Conservation (phyloP, 2,888 invertebrate genomes). For the Cheilosia scutellata region DNA sequence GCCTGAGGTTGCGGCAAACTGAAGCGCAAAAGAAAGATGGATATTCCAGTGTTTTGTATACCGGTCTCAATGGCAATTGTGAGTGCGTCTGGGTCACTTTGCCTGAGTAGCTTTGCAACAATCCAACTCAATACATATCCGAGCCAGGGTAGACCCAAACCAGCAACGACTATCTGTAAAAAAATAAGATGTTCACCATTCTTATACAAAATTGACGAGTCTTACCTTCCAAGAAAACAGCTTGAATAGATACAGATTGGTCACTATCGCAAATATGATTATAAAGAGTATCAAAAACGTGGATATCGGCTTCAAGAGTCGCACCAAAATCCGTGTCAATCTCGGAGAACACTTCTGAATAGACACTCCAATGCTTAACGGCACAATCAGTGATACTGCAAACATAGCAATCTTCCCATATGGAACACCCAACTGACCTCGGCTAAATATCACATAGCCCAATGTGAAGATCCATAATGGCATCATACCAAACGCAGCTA, state of each 20-base stretch:
- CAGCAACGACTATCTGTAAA: constrained; percentile 90
- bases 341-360: constrained; percentile 89
- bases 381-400: constrained; percentile 91
- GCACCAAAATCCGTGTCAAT: constrained; percentile 89
- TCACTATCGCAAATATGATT: constrained; percentile 92
- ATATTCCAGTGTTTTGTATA: constrained; percentile 95
- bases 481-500: constrained; percentile 96
- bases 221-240: constrained; percentile 94
- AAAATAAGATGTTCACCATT: constrained; percentile 4
- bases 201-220: constrained; percentile 42
- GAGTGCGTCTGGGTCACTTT: constrained; percentile 88
- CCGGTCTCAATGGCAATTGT: constrained; percentile 97
- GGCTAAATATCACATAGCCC: constrained; percentile 90
- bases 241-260: constrained; percentile 95
- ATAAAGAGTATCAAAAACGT: constrained; percentile 92
- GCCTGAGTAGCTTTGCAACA: constrained; percentile 86
- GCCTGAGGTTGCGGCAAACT: constrained; percentile 93
- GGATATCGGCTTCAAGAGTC: constrained; percentile 93
- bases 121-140: constrained; percentile 90
- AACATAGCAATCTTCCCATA: constrained; percentile 90
- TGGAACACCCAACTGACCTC: constrained; percentile 90
- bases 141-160: constrained; percentile 92
- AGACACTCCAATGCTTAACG: constrained; percentile 87
- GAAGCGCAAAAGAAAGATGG: constrained; percentile 93
- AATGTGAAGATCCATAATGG: constrained; percentile 96